phyloP scores from a whole-genome alignment of 2,888 invertebrate genomes.

The Julus scanicus region DNA sequence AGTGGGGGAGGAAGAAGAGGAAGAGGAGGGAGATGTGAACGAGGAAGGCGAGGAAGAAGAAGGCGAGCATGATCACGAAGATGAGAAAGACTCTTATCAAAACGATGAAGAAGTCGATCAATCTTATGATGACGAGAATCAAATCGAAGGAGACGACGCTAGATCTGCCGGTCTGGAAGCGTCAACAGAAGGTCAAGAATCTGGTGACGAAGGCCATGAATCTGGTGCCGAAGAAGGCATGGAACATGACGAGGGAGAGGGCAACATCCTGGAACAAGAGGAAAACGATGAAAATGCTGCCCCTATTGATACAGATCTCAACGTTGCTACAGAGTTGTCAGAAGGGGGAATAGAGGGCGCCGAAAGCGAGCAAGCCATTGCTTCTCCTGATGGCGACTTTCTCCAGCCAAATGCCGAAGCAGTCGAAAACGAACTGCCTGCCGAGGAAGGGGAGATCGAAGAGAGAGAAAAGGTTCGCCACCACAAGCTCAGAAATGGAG shows the following conservation, averaged over 20 bases:
- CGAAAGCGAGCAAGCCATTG: neutral
- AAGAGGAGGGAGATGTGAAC: slow-evolving; percentile 26
- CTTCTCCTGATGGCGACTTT: neutral
- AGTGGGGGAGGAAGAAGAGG: slow-evolving; percentile 60
- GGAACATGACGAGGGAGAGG: neutral
- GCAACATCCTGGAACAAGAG: neutral
- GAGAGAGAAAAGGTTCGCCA: neutral
- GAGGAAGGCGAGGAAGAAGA: slow-evolving; percentile 59
- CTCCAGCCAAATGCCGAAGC: neutral
- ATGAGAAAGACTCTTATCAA: slow-evolving; percentile 40
- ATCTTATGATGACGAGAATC: slow-evolving; percentile 36
- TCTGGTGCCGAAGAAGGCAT: neutral
- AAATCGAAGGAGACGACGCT: slow-evolving; percentile 1
- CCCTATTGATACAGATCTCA: neutral
- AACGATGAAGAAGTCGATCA: slow-evolving; percentile 33
- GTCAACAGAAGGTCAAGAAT: neutral
- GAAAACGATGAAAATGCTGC: slow-evolving; percentile 3
- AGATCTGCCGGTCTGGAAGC: neutral
- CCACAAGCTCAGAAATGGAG: neutral
- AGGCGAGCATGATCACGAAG: slow-evolving; percentile 60
- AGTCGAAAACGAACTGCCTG: neutral
- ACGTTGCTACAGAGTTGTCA: neutral
- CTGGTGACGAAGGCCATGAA: neutral
- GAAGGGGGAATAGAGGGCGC: neutral
- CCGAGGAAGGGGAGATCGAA: slow-evolving; percentile 23